Evolutionary conservation across 2,888 invertebrate genomes (phyloP).

Genomic region (Drosophila greeni): DNA sequence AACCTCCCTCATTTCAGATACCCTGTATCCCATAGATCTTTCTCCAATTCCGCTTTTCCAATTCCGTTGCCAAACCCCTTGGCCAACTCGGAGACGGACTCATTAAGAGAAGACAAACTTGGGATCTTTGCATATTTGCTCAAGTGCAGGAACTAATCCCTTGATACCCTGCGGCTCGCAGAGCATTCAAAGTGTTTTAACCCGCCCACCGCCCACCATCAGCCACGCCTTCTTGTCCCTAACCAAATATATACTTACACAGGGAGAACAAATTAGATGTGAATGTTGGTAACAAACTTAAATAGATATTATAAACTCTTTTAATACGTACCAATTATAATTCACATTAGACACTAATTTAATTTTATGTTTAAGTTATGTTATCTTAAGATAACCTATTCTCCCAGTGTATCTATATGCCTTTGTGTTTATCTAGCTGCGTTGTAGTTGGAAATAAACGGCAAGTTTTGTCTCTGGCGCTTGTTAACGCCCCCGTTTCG

Average conservation of each 20-base stretch:
- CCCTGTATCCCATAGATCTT: background rate
- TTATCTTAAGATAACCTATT: background rate
- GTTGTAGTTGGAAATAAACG: constrained; percentile 64
- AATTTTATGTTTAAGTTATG: too few species aligned
- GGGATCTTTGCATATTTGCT: constrained; percentile 44
- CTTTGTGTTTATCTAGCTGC: constrained; percentile 42
- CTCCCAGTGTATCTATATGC: constrained; percentile 14
- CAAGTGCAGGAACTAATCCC: constrained; percentile 43
- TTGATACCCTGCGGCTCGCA: constrained; percentile 41
- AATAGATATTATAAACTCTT: too few species aligned
- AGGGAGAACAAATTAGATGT: background rate
- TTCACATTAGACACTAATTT: too few species aligned
- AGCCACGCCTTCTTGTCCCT: constrained; percentile 10
- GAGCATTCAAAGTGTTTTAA: constrained; percentile 35
- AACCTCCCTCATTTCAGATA: background rate
- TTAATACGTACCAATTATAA: too few species aligned
- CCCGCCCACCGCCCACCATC: constrained; percentile 10
- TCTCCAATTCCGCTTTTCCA: constrained; percentile 2
- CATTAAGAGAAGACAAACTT: constrained; percentile 42
- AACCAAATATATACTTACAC: constrained; percentile 24
- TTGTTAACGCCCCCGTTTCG: constrained; percentile 72
- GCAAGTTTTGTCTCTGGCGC: constrained; percentile 67
- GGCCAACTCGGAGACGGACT: constrained; percentile 24
- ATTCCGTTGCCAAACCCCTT: constrained; percentile 2
- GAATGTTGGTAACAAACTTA: too few species aligned